Conservation (phyloP, 2,797 vertebrate genomes). For the Coluber constrictor region DNA sequence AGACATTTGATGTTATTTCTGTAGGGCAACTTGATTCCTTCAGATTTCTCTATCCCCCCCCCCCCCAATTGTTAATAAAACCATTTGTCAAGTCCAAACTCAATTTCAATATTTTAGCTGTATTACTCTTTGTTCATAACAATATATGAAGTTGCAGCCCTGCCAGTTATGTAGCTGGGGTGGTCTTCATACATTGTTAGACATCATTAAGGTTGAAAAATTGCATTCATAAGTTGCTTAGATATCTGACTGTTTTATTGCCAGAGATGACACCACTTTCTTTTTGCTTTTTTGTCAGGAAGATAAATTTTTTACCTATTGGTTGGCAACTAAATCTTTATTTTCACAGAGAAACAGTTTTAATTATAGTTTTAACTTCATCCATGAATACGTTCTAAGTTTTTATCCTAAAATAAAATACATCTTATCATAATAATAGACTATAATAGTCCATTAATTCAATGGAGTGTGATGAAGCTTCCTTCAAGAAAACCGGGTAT, state of each 20-base stretch:
- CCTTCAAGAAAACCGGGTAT: background rate
- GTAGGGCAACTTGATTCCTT: background rate
- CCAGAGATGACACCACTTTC: constrained; percentile 25
- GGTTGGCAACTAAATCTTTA: constrained; percentile 24
- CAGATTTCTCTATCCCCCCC: background rate
- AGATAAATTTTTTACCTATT: constrained; percentile 32
- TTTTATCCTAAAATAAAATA: constrained; percentile 34
- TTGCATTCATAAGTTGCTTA: constrained; percentile 12
- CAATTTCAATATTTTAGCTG: background rate
- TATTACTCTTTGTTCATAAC: background rate
- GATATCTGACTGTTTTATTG: background rate
- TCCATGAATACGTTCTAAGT: background rate
- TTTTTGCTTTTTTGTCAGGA: background rate
- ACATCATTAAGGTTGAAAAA: background rate
- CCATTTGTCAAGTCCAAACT: background rate
- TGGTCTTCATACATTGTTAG: background rate
- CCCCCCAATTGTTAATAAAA: background rate
- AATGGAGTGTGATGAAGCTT: background rate
- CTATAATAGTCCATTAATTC: constrained; percentile 32
- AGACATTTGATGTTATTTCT: background rate
- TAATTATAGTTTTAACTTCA: constrained; percentile 21
- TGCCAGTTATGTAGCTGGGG: background rate
- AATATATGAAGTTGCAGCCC: background rate
- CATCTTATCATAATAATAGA: background rate
- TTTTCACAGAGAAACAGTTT: constrained; percentile 25